phyloP scores from a whole-genome alignment of 2,797 vertebrate species.

The Buceros bicornis region DNA sequence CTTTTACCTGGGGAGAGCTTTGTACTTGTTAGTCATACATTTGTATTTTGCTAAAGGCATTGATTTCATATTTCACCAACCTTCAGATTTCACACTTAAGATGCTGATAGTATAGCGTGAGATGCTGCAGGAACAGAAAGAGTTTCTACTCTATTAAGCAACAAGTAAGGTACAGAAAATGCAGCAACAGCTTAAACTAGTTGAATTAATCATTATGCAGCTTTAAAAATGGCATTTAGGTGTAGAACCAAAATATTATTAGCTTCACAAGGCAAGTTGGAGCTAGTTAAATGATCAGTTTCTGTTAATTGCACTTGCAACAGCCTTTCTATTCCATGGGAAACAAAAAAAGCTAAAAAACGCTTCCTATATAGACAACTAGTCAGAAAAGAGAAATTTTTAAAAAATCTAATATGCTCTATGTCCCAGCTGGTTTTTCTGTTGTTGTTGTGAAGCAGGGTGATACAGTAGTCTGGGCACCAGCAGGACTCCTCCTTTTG shows the following conservation, averaged over 20 bases:
- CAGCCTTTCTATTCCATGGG: not conserved
- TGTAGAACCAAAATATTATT: not conserved
- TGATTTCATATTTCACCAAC: not conserved
- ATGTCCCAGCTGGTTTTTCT: not conserved
- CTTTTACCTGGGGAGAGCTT: not conserved
- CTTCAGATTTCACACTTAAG: not conserved
- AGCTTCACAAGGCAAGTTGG: not conserved
- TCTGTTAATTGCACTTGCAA: not conserved
- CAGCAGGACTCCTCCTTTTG: not conserved
- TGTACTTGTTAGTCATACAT: not conserved
- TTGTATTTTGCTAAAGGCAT: not conserved
- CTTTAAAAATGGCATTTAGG: not conserved
- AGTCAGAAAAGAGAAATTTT: not conserved
- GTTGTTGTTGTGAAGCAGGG: not conserved
- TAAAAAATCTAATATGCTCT: not conserved
- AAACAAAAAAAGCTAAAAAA: not conserved
- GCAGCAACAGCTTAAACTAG: not conserved
- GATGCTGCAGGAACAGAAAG: not conserved
- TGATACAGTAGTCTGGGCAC: not conserved
- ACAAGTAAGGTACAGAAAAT: slow-evolving; percentile 8
- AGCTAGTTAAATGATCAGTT: not conserved
- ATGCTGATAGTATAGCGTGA: not conserved
- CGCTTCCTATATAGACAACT: not conserved
- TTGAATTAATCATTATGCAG: not conserved
- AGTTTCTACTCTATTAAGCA: not conserved